Evolutionary conservation across 2,888 invertebrate genomes (phyloP).

Genomic region (Melinaea menophilus): DNA sequence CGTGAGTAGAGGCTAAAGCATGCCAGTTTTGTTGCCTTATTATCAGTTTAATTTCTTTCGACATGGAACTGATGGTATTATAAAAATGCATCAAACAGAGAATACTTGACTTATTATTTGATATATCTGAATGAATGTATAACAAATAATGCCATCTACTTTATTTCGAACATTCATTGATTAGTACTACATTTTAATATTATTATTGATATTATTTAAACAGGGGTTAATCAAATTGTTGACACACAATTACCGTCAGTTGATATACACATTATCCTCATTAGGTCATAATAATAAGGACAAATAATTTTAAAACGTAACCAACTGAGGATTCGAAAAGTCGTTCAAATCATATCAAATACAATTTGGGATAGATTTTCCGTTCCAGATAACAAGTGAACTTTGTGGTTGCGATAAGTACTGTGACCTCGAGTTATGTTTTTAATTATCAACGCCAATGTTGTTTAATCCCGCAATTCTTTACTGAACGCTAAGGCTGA

Average conservation of each 20-base stretch:
- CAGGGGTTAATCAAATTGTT: not conserved
- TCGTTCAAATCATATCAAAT: not conserved
- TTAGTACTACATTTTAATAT: not conserved
- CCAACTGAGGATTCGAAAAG: too few relatives aligned
- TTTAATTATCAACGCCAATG: constrained; percentile 20
- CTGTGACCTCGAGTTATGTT: constrained; percentile 21
- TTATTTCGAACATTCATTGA: too few relatives aligned
- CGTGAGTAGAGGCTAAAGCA: constrained; percentile 76
- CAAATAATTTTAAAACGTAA: not conserved
- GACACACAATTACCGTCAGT: not conserved
- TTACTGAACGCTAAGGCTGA: constrained; percentile 14
- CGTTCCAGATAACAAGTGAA: not conserved
- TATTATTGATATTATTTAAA: not conserved
- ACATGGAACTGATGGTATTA: not conserved
- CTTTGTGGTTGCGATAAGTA: constrained; percentile 14
- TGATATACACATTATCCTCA: not conserved
- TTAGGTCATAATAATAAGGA: constrained; percentile 1
- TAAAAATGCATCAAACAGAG: not conserved
- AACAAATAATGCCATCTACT: too few relatives aligned
- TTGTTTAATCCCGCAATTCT: constrained; percentile 21
- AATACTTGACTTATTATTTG: too few relatives aligned
- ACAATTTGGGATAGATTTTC: not conserved
- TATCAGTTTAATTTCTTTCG: constrained; percentile 37
- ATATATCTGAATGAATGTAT: too few relatives aligned
- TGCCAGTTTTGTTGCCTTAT: constrained; percentile 68